Base-by-base conservation (phyloP, 2,888 invertebrate species). In the Andrena fulva region DNA sequence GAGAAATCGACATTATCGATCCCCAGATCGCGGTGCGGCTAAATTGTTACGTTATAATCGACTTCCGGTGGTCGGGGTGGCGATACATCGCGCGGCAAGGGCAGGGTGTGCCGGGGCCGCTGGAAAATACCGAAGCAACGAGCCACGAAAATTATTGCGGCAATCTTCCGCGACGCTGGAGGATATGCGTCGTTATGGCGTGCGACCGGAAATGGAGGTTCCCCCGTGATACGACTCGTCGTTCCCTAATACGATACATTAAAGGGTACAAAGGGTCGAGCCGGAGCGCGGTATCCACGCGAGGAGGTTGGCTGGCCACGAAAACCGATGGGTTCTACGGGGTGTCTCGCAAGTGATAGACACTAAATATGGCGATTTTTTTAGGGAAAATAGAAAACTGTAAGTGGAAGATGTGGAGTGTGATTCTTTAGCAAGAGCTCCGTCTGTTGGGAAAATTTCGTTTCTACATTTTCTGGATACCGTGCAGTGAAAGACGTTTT, bases 71-170 rank as follows among this genome's bases (percentile, higher is more conserved):
- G 48, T 29, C 69, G 69, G 69, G 60, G 35, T 12, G n/a, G 35
- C 70, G 71, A 66, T 66, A 31, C 35, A 54, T 77, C 77, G 60
- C 70, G 64, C 20, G 52, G 16, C 27, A 12, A 27, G 2, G 54
- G 24, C 24, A n/a, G 29, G 4, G 27, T 48, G 52, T 3, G 12
- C 31, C n/a, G 20, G 16, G 16, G 42, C 24, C 24, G 31, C 48
- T 29, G 80, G 80, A 82, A 80, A 80, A 80, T 56, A 56, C 48
- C 59, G 52, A 20, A 10, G 59, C 82, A 82, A 80, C 82, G 80
- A 68, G 63, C 75, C 80, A 42, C 68, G 75, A 72, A 63, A 71
- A 82, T 82, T 68, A 80, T 80, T 71, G 68, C 35, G 33, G 31
- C 80, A 69, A 81, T 81, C 69, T 66, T 66, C 77, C 69, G 66